phyloP scores from a whole-genome alignment of 2,888 invertebrate species.

The Priapulus caudatus region DNA sequence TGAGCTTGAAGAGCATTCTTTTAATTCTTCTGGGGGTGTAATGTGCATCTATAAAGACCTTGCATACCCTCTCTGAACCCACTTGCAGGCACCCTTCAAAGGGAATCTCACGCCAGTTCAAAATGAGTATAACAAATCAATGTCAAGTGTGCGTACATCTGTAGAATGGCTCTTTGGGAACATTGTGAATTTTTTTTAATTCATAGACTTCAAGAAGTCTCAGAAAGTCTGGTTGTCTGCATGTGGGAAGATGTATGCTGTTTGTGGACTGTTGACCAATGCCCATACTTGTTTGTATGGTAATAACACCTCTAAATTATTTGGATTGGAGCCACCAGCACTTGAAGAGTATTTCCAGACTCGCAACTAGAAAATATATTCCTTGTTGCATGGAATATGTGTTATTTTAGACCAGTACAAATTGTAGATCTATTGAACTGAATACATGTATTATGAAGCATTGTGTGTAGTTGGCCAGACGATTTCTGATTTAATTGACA shows the following conservation, averaged over 20 bases:
- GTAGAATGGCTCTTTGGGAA: constrained; percentile 19
- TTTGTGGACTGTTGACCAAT: constrained; percentile 19
- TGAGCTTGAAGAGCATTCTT: too few species aligned
- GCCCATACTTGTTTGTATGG: constrained; percentile 20
- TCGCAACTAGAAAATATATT: too few species aligned
- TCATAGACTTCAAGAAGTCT: constrained; percentile 19
- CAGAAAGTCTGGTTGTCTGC: constrained; percentile 19
- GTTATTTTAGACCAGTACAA: too few species aligned
- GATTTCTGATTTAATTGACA: too few species aligned
- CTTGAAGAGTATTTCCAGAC: not conserved
- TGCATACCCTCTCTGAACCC: not conserved
- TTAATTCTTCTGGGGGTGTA: too few species aligned
- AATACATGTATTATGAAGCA: too few species aligned
- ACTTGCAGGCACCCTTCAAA: constrained; percentile 9
- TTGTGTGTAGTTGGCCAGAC: too few species aligned
- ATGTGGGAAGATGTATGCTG: constrained; percentile 18
- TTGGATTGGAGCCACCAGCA: constrained; percentile 10
- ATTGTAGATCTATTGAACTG: too few species aligned
- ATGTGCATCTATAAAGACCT: constrained; percentile 5
- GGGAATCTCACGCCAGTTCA: constrained; percentile 8
- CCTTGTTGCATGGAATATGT: too few species aligned
- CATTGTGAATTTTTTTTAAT: constrained; percentile 14
- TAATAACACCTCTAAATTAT: constrained; percentile 12
- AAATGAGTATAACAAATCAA: constrained; percentile 16
- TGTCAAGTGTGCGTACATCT: constrained; percentile 13